Evolutionary conservation across 2,797 vertebrate species (phyloP).

Genomic region (Lagodon rhomboides): DNA sequence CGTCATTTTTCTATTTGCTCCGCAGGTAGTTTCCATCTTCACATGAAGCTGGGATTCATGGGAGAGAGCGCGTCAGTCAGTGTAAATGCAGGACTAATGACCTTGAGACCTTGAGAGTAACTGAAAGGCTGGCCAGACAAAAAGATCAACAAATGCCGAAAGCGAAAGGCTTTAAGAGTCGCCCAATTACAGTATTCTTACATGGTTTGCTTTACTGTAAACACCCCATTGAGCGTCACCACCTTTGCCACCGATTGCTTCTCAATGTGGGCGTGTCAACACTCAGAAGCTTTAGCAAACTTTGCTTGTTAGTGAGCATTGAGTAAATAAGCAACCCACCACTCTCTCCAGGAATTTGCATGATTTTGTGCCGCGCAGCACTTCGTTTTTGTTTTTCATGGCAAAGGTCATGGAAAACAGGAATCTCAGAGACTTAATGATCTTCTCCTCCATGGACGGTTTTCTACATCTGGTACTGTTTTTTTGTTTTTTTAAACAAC

Average conservation of each 20-base stretch:
- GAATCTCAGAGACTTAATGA: slow-evolving; percentile 41
- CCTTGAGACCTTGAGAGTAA: slow-evolving; percentile 7
- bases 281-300: slow-evolving; percentile 49
- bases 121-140: slow-evolving; percentile 21
- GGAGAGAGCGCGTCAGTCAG: slow-evolving; percentile 16
- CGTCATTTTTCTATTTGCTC: slow-evolving; percentile 36
- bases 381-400: slow-evolving; percentile 42
- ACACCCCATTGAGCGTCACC: slow-evolving; percentile 19
- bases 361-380: slow-evolving; percentile 40
- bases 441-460: slow-evolving; percentile 32
- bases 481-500: neutral
- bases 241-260: slow-evolving; percentile 34
- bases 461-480: slow-evolving; percentile 19
- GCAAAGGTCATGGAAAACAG: slow-evolving; percentile 41
- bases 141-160: slow-evolving; percentile 16
- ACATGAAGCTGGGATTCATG: slow-evolving; percentile 14
- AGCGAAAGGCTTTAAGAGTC: slow-evolving; percentile 28
- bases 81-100: neutral
- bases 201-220: slow-evolving; percentile 34
- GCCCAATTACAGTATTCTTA: slow-evolving; percentile 22
- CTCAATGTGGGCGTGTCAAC: slow-evolving; percentile 26
- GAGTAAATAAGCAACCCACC: slow-evolving; percentile 45
- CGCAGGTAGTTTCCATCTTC: slow-evolving; percentile 25
- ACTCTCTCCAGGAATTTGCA: slow-evolving; percentile 40
- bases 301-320: slow-evolving; percentile 60